Percentiles rank a stretch among this genome's conserved stretches.
These are phyloP conservation scores for Patella depressa DNA, from an alignment of 2,888 invertebrate species.

Conservation along the genomic window DNA sequence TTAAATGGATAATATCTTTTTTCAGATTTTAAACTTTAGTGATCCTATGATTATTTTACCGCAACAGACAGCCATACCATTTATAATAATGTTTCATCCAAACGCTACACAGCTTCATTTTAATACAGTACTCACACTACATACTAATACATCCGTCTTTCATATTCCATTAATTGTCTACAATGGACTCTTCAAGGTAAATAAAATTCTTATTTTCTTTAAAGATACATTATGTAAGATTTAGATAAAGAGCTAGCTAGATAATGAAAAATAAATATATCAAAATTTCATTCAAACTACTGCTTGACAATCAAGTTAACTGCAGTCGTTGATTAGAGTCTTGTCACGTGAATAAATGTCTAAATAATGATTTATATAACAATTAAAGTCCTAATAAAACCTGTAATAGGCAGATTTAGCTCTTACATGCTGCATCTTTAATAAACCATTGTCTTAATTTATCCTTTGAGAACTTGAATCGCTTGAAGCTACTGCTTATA, in stretches of 20 bases:
- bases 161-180: constrained; percentile 81
- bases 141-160: constrained; percentile 83
- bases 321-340: no score
- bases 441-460: no score
- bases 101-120: constrained; percentile 75
- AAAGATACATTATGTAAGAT: background rate
- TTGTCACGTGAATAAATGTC: no score
- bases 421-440: no score
- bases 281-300: no score
- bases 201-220: constrained; percentile 22
- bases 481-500: no score
- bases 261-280: no score
- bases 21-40: constrained; percentile 74
- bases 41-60: constrained; percentile 76
- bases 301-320: no score
- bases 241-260: background rate
- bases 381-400: no score
- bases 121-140: constrained; percentile 78
- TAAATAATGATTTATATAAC: no score
- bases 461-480: no score
- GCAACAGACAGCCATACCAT: constrained; percentile 76
- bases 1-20: constrained; percentile 17
- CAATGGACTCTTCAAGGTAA: constrained; percentile 79
- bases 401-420: no score
- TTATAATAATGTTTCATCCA: constrained; percentile 76